Evolutionary conservation across 2,113 vertebrate genomes (phyloP), one percentile per base, ranked within the genome.

Genomic region (Actenoides lindsayi): DNA sequence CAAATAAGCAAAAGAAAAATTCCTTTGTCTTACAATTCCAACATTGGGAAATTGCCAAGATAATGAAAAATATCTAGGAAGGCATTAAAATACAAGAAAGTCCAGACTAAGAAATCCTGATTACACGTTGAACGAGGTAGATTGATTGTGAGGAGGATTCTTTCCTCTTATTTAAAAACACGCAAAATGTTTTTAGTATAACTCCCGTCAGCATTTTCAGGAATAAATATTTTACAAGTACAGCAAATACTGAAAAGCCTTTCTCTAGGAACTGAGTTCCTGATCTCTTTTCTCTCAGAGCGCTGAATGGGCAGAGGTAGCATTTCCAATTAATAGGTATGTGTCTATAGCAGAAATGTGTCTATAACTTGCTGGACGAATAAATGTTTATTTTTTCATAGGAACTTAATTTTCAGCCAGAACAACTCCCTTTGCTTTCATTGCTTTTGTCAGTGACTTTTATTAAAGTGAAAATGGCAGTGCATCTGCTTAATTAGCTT

Each of bases 401-500:
- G 59, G 23, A 97, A 54, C 48, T 75, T 85, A 74, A 83, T 73
- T 73, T 95, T 96, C 42, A 28, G 83, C 73, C 51, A 85, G 90
- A 94, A 79, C 39, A 69, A 50, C 50, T 85, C 64, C 77, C 73
- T 83, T 93, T 75, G 74, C 94, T 93, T 90, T 83, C 64, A 79
- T 77, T 95, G 89, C 64, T 97, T 83, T 63, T 95, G 92, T 98
- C 95, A 96, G 87, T 84, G 86, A 96, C 87, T 97, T 98, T 96
- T 94, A 94, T 92, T 92, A 95, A 97, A 97, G 89, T 83, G 89
- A 97, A 98, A 97, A 97, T 96, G 97, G 90, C 87, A 85, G 79
- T 94, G 86, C 96, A 96, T 97, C 96, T 97, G 84, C 44, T 97
- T 98, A 98, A 98, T 98, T 98, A 98, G 94, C 86, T 95, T 81